Conservation (phyloP, 2,113 vertebrate genomes). For the Dipodomys ordii region DNA sequence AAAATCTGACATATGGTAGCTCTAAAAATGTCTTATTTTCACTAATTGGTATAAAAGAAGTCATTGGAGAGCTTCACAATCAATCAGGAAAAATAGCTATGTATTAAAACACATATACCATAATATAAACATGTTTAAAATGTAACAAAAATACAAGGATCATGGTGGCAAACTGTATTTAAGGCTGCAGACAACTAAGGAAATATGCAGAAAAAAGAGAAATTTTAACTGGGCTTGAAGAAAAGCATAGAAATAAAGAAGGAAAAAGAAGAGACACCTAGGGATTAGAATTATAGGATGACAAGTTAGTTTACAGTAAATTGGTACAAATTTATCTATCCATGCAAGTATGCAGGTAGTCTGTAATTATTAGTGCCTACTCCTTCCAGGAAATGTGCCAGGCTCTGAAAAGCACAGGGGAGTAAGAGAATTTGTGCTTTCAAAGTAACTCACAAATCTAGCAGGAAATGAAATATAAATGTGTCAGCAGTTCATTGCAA, state of each 20-base stretch:
- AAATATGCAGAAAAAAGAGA: neutral
- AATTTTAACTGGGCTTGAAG: neutral
- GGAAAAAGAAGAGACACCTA: neutral
- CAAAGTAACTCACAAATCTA: neutral
- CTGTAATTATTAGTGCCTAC: neutral
- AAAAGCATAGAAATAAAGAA: neutral
- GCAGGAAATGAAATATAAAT: neutral
- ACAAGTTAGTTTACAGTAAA: neutral
- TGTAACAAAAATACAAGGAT: neutral
- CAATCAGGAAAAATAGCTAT: neutral
- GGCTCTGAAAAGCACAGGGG: neutral
- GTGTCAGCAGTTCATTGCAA: neutral
- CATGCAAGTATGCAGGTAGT: neutral
- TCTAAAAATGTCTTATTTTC: neutral
- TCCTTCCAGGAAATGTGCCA: neutral
- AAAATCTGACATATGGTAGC: neutral
- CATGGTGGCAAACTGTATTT: neutral
- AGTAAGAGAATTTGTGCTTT: neutral
- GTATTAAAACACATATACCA: neutral
- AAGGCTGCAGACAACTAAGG: neutral
- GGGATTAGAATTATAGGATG: neutral
- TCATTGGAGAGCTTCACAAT: neutral
- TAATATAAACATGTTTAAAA: neutral
- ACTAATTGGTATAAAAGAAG: neutral
- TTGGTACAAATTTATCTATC: neutral